Conservation (phyloP, 1,140 invertebrate species). For the Trichomalopsis sarcophagae region DNA sequence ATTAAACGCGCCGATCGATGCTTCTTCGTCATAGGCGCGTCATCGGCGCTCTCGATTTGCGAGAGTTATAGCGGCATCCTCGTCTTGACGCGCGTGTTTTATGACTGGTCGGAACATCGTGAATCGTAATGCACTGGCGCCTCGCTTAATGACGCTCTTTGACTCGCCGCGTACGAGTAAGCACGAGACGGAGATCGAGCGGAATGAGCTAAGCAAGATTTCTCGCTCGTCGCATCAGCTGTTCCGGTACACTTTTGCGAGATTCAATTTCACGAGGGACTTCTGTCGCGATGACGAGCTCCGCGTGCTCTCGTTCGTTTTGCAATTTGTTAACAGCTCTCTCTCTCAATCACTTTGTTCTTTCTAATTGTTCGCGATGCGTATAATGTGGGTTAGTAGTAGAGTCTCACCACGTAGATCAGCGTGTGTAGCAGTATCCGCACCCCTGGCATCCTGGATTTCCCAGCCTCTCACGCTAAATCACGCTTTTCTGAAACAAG, state of each 20-base stretch:
- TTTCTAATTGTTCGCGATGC: no score
- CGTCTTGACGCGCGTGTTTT: conserved; percentile 15
- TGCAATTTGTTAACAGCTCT: not conserved
- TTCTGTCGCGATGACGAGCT: not conserved
- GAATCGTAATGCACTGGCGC: conserved; percentile 23
- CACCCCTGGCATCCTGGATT: conserved; percentile 74
- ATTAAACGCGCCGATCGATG: no score
- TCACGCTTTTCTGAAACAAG: conserved; percentile 67
- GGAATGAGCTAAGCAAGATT: conserved; percentile 35
- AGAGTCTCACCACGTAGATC: conserved; percentile 70
- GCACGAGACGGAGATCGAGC: not conserved
- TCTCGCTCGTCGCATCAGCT: not conserved
- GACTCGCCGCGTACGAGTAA: not conserved
- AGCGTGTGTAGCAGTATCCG: conserved; percentile 73
- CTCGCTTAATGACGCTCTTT: conserved; percentile 25
- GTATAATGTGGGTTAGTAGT: conserved; percentile 24
- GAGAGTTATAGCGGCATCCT: not conserved
- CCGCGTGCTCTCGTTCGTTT: not conserved
- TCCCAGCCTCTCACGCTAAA: conserved; percentile 73
- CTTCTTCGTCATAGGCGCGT: no score
- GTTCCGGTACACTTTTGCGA: conserved; percentile 31
- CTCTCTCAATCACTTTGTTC: no score
- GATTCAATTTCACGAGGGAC: conserved; percentile 28
- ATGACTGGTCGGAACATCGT: not conserved
- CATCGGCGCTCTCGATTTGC: no score